Evolutionary conservation across 2,888 invertebrate species (phyloP), one percentile per base, ranked within the genome.

Genomic region (Frankliniella intonsa): DNA sequence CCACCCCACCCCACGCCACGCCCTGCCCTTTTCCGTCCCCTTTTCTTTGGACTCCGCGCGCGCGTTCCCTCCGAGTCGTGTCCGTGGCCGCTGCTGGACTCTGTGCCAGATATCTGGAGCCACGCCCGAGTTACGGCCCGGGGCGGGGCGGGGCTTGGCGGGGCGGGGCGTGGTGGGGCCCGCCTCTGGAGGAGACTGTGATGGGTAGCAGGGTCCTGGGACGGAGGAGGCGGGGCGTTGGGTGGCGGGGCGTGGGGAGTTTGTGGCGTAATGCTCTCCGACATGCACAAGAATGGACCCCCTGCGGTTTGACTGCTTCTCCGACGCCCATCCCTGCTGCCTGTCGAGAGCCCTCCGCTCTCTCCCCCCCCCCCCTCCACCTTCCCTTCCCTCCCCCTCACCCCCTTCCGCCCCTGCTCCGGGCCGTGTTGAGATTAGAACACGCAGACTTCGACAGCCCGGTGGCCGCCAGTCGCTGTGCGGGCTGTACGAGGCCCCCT

Each of bases 271-370:
- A 76, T 22, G 69, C 69, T 76, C 25, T 12, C 69, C 69, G 69
- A 76, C 69, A 76, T 22, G 69, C 25, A 76, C 69, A 22, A 69
- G 69, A 69, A 69, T 69, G 69, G 69, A 69, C 69, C 69, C 69
- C 69, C 69, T 76, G 69, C 69, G 69, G 69, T 76, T 25, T 76
- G 69, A 76, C 69, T 76, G 69, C 69, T 17, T 62, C 62, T 3
- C 62, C 62, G 62, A n/a, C 7, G 17, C 38, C 38, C 38, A 5
- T 38, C 38, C 38, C 38, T 38, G 38, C 38, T 38, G 38, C 38
- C 38, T 38, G 38, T 38, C 38, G 38, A 38, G 38, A 38, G 38
- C 5, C 38, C 5, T 3, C n/a, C 51, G 51, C 51, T 14, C 14
- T 9, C 55, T 19, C 55, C 55, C 62, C 69, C 69, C 69, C 69